These are phyloP conservation scores for Oncorhynchus clarkii DNA, from an alignment of 2,113 vertebrate genomes.

Conservation along the genomic window DNA sequence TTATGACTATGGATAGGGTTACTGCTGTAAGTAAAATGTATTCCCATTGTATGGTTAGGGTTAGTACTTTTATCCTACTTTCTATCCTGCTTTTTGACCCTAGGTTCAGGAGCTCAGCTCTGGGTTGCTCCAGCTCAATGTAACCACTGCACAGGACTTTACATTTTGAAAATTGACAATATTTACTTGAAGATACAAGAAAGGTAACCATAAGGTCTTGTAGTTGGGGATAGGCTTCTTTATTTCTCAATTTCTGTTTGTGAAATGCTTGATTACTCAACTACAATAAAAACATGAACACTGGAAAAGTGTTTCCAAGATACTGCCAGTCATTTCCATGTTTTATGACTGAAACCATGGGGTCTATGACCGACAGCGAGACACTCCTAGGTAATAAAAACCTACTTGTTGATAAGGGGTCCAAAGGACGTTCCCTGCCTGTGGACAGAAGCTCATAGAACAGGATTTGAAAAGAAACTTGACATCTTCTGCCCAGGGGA, in stretches of 20 bases:
- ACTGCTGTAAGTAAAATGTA: no score
- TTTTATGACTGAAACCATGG: conserved; percentile 24
- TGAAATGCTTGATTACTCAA: neutral
- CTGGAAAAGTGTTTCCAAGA: neutral
- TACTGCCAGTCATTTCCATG: neutral
- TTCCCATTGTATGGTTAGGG: no score
- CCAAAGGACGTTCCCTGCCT: conserved; percentile 34
- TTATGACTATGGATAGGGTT: no score
- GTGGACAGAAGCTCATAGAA: neutral
- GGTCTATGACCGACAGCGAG: conserved; percentile 7
- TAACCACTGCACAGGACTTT: no score
- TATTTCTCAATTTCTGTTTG: neutral
- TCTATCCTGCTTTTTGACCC: no score
- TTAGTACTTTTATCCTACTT: no score
- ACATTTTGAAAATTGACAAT: no score
- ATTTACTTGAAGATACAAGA: no score
- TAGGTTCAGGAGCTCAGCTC: no score
- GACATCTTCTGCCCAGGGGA: neutral
- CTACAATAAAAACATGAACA: neutral
- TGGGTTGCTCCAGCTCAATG: no score
- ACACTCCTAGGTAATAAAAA: conserved; percentile 53
- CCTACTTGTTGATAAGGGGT: conserved; percentile 40
- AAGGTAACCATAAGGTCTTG: no score
- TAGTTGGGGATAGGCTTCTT: neutral
- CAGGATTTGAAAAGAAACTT: neutral